Percentiles rank a stretch among this genome's conserved stretches.
These are phyloP conservation scores for Spea hammondii DNA, from an alignment of 2,797 vertebrate species.

Conservation along the genomic window DNA sequence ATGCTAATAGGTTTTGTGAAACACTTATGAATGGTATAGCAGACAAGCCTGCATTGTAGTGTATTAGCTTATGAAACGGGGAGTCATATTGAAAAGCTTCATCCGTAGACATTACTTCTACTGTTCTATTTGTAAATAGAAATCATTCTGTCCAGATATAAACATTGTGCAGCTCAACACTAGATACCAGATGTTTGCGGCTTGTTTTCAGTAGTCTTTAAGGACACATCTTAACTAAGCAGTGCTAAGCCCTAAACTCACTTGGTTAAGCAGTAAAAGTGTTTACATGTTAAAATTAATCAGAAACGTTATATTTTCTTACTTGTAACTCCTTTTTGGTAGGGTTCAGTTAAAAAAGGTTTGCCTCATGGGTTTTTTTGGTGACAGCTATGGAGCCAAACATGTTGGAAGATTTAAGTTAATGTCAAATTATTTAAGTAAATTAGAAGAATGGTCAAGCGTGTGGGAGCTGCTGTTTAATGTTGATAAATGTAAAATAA, in stretches of 20 bases:
- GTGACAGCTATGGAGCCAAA: too few relatives aligned
- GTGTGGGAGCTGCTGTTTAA: too few relatives aligned
- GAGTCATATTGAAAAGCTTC: background rate
- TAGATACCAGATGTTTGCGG: background rate
- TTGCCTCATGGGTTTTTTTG: too few relatives aligned
- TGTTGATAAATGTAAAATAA: too few relatives aligned
- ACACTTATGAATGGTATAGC: constrained; percentile 8
- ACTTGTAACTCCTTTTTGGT: too few relatives aligned
- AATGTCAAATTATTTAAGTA: too few relatives aligned
- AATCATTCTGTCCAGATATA: background rate
- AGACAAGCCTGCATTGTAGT: background rate
- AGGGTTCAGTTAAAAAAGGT: too few relatives aligned
- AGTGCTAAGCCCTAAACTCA: background rate
- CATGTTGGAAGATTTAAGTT: too few relatives aligned
- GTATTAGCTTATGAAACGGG: background rate
- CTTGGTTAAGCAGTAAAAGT: too few relatives aligned
- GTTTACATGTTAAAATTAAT: too few relatives aligned
- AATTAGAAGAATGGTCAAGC: too few relatives aligned
- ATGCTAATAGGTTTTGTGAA: constrained; percentile 6
- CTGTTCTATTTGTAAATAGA: constrained; percentile 5
- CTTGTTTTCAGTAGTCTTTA: background rate
- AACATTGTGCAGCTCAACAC: background rate
- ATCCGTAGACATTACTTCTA: background rate
- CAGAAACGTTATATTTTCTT: too few relatives aligned
- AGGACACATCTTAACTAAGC: background rate